Evolutionary conservation across 2,113 vertebrate species (phyloP).

Genomic region (Phocoena phocoena): DNA sequence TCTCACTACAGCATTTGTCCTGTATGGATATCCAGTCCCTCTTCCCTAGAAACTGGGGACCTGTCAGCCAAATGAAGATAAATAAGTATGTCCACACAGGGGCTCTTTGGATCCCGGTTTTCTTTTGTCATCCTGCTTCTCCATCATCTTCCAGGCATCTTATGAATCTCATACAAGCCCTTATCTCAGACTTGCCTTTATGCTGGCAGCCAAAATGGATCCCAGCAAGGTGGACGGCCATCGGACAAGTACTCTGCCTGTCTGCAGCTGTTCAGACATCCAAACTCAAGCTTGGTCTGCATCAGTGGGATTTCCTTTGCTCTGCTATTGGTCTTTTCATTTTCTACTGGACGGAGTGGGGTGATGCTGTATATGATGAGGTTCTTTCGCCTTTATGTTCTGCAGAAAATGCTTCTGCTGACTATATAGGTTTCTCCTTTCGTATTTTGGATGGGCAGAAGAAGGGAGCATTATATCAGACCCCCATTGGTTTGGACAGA

Average conservation of each 20-base stretch:
- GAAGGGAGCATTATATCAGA: not conserved
- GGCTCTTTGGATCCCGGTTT: not conserved
- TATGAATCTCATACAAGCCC: not conserved
- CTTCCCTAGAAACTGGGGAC: not conserved
- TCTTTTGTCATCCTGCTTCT: too few relatives aligned
- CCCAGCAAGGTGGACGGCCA: not conserved
- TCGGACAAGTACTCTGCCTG: not conserved
- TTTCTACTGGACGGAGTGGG: not conserved
- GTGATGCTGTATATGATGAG: not conserved
- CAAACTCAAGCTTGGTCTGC: not conserved
- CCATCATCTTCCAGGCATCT: not conserved
- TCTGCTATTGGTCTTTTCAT: not conserved
- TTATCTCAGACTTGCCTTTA: not conserved
- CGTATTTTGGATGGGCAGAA: not conserved
- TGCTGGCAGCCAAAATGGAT: not conserved
- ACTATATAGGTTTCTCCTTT: not conserved
- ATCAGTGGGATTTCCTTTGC: not conserved
- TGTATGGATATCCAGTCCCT: not conserved
- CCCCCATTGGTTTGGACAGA: not conserved
- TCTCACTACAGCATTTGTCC: not conserved
- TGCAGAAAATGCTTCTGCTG: not conserved
- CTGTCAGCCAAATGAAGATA: not conserved
- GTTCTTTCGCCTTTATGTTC: not conserved
- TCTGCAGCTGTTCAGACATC: not conserved
- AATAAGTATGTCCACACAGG: not conserved